Conservation (phyloP, 2,888 invertebrate species). For the Tricholauxania praeusta region DNA sequence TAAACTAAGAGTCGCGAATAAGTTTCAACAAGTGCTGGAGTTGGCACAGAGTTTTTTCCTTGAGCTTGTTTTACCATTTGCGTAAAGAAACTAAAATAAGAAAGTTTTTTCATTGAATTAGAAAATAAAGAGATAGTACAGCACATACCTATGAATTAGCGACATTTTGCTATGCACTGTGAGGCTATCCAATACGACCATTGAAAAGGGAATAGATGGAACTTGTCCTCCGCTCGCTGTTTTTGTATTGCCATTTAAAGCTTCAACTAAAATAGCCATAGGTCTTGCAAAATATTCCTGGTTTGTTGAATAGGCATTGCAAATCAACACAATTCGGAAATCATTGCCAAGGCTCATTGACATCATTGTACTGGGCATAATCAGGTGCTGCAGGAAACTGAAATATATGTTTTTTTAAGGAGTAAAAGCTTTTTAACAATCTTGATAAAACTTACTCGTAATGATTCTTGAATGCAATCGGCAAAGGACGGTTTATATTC, state of each 20-base stretch:
- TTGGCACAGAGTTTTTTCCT: slow-evolving; percentile 85
- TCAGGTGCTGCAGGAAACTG: slow-evolving; percentile 88
- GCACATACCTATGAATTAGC: slow-evolving; percentile 74
- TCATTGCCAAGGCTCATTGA: slow-evolving; percentile 87
- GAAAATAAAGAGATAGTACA: slow-evolving; percentile 1
- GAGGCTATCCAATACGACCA: slow-evolving; percentile 92
- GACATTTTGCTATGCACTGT: slow-evolving; percentile 97
- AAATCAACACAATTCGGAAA: slow-evolving; percentile 90
- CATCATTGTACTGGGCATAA: slow-evolving; percentile 79
- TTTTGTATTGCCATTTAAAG: slow-evolving; percentile 80
- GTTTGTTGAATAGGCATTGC: slow-evolving; percentile 96
- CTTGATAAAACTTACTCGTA: slow-evolving; percentile 73
- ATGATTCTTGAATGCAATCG: slow-evolving; percentile 84
- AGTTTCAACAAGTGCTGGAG: slow-evolving; percentile 94
- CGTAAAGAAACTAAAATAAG: slow-evolving; percentile 76
- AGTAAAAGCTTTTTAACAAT: slow-evolving; percentile 30
- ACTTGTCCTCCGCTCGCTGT: slow-evolving; percentile 71
- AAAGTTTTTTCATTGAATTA: background rate
- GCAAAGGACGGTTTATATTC: slow-evolving; percentile 81
- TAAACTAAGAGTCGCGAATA: slow-evolving; percentile 94
- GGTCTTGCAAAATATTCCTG: slow-evolving; percentile 90
- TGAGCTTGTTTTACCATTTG: slow-evolving; percentile 92
- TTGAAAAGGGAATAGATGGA: slow-evolving; percentile 89
- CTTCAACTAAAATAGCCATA: slow-evolving; percentile 92
- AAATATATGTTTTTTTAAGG: slow-evolving; percentile 47